phyloP scores from a whole-genome alignment of 2,113 vertebrate species.

The Ploceus nigricollis region DNA sequence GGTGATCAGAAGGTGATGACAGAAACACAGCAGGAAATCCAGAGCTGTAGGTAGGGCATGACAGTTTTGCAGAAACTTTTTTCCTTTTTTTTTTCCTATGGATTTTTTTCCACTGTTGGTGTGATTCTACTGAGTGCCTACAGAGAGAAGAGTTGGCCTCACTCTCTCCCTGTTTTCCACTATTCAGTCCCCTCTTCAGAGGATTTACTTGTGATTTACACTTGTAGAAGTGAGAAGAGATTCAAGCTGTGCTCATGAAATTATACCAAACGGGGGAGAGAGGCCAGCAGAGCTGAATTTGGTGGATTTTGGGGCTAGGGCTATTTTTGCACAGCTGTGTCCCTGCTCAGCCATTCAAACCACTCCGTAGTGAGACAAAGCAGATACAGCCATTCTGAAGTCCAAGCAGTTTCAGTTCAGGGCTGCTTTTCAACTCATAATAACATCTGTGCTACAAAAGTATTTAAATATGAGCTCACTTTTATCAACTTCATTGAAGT shows the following conservation, averaged over 20 bases:
- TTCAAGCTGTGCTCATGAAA: background rate
- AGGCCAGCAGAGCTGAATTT: background rate
- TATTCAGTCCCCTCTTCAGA: background rate
- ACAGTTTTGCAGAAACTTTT: background rate
- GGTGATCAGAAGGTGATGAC: slow-evolving; percentile 15
- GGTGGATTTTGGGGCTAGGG: background rate
- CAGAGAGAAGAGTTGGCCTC: background rate
- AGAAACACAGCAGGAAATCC: background rate
- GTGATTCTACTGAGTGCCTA: background rate
- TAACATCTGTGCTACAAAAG: background rate
- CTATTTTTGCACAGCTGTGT: background rate
- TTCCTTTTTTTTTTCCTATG: background rate
- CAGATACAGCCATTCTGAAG: accelerated
- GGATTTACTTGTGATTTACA: slow-evolving; percentile 44
- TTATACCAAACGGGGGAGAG: accelerated
- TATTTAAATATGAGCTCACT: background rate
- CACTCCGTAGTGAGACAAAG: background rate
- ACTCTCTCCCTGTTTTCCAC: background rate
- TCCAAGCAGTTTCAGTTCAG: background rate
- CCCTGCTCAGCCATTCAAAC: background rate
- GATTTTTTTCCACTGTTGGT: background rate
- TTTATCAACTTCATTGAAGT: background rate
- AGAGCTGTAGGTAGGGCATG: background rate
- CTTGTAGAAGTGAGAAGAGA: slow-evolving; percentile 20
- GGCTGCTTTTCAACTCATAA: background rate